These are phyloP conservation scores for Sitodiplosis mosellana DNA, from an alignment of 1,140 invertebrate species.

Conservation along the genomic window DNA sequence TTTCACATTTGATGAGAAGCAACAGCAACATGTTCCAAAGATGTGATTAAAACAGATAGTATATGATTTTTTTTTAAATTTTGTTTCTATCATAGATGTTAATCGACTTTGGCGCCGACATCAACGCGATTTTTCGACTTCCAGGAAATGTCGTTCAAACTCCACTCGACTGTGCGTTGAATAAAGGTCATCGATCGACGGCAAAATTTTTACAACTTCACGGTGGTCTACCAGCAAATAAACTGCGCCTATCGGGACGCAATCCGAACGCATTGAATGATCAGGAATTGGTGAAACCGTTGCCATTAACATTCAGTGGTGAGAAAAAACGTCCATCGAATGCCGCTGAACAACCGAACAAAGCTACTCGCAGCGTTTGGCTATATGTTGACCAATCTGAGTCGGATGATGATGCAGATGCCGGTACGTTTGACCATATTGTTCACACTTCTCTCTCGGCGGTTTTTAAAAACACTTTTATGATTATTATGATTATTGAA, in stretches of 20 bases:
- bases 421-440: constrained; percentile 10
- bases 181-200: constrained; percentile 66
- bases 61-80: no score
- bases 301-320: constrained; percentile 8
- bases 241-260: constrained; percentile 29
- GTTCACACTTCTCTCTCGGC: no score
- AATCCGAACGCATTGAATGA: constrained; percentile 19
- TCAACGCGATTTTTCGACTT: constrained; percentile 68
- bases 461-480: no score
- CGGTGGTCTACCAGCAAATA: constrained; percentile 60
- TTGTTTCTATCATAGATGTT: constrained; percentile 30
- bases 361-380: constrained; percentile 20
- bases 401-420: constrained; percentile 8
- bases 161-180: constrained; percentile 75
- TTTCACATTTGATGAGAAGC: no score
- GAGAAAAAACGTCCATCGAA: neutral
- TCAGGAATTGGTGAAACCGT: constrained; percentile 15
- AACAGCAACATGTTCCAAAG: no score
- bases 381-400: constrained; percentile 19
- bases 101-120: constrained; percentile 57
- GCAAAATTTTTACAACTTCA: constrained; percentile 86
- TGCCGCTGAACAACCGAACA: neutral
- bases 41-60: no score
- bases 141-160: constrained; percentile 68
- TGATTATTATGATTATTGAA: no score